Percentiles rank a stretch among this genome's conserved stretches.
Evolutionary conservation across 2,888 invertebrate genomes (phyloP).

Genomic region (Augiades crinisus): DNA sequence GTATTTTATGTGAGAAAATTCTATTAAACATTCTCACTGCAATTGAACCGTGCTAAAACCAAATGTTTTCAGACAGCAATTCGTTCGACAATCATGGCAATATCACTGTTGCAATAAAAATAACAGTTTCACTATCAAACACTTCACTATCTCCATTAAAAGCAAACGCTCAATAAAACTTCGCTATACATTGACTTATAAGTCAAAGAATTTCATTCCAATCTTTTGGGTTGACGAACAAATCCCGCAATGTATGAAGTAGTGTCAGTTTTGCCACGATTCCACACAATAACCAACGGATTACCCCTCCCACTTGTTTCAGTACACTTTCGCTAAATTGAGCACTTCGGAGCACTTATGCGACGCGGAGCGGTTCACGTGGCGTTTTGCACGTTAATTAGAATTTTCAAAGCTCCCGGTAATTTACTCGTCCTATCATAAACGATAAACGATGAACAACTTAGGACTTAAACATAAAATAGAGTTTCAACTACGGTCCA

Average conservation of each 20-base stretch:
- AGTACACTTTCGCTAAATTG: constrained; percentile 27
- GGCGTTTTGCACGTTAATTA: constrained; percentile 28
- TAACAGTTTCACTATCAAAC: constrained; percentile 22
- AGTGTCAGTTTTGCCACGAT: constrained; percentile 9
- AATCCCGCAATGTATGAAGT: constrained; percentile 7
- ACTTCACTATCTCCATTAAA: constrained; percentile 8
- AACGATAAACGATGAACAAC: background rate
- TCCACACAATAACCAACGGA: constrained; percentile 12
- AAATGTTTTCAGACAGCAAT: constrained; percentile 3
- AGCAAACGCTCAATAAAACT: background rate
- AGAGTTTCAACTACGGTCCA: too few species aligned
- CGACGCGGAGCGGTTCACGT: constrained; percentile 20
- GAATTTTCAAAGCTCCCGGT: constrained; percentile 28
- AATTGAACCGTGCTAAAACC: background rate
- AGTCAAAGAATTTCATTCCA: background rate
- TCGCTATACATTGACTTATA: constrained; percentile 6
- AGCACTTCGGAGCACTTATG: constrained; percentile 26
- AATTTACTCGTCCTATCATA: background rate
- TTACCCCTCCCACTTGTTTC: constrained; percentile 22
- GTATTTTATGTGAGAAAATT: too few species aligned
- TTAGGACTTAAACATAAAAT: background rate
- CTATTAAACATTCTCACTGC: too few species aligned
- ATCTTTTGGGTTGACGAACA: too few species aligned
- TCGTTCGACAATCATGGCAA: constrained; percentile 16
- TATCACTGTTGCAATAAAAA: constrained; percentile 13